Evolutionary conservation across 2,113 vertebrate genomes (phyloP).

Genomic region (Cinclus cinclus): DNA sequence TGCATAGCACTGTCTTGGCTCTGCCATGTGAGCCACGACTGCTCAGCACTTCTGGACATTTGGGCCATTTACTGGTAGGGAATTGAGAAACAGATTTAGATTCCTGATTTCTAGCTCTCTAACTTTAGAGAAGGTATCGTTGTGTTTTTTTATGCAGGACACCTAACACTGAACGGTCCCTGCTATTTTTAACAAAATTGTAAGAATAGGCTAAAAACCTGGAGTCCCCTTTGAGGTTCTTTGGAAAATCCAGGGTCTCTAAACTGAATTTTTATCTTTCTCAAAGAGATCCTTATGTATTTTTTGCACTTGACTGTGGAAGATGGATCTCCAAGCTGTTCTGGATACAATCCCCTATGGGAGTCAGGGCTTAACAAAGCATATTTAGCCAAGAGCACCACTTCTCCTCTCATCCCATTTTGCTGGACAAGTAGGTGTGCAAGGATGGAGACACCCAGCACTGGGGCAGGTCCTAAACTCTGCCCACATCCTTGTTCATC

Average conservation of each 20-base stretch:
- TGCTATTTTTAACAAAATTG: not conserved
- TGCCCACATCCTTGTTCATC: not conserved
- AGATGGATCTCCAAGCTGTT: not conserved
- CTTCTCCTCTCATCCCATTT: not conserved
- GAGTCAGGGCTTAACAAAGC: not conserved
- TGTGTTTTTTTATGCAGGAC: not conserved
- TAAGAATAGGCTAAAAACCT: not conserved
- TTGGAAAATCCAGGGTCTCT: not conserved
- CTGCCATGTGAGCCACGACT: not conserved
- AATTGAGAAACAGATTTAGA: not conserved
- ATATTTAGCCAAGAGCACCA: no score
- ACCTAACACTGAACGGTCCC: not conserved
- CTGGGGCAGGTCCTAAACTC: not conserved
- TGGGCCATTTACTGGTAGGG: not conserved
- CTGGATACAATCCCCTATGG: not conserved
- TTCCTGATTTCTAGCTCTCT: not conserved
- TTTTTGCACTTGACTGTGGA: not conserved
- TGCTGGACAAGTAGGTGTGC: not conserved
- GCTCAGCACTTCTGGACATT: not conserved
- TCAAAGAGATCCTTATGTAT: not conserved
- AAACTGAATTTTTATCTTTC: not conserved
- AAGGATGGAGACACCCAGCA: not conserved
- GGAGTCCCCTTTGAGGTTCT: not conserved
- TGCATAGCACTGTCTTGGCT: not conserved
- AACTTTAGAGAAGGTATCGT: not conserved